Base-by-base conservation (phyloP, 2,888 invertebrate species). In the Melanostoma scalare region DNA sequence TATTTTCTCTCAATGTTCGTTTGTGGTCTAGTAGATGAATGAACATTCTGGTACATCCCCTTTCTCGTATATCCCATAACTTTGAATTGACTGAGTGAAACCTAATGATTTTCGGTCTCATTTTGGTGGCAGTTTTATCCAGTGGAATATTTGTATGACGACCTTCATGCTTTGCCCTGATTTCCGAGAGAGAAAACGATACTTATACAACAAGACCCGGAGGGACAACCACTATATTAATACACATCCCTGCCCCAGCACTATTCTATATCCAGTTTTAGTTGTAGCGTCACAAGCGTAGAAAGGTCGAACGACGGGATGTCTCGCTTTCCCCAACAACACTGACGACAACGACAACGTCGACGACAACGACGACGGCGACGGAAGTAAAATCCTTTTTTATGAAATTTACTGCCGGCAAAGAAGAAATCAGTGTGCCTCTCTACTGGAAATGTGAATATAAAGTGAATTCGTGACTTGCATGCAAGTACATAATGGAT, bases 401-500 rank as follows among this genome's bases (percentile, higher is more conserved):
- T 67, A 61, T 56, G 61, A 84, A 84, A 79, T 84, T 79, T 84
- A 84, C 84, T 84, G 75, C 79, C 69, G 79, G 50, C 75, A 60
- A 53, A 84, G 60, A 75, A 79, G 67, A 79, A 84, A 84, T 84
- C 84, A 84, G 77, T 82, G 82, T 74, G 72, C 81, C 48, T 77
- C 20, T 20, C 46, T 67, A 73, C 78, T 71, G 74, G 67, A 79
- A 84, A 84, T 79, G 84, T 84, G 84, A 84, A 84, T 84, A 84
- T 84, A 75, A 84, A 84, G 84, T 84, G 84, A 84, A 84, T 84
- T 84, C 84, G 84, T 84, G 84, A 84, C 84, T 84, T 79, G 84
- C 84, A 84, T 84, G 84, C 79, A 61, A 79, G 84, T 75, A 60
- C 55, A 75, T 79, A 79, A 84, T 84, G 74, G 79, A 79, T 46